Evolutionary conservation across 2,797 vertebrate genomes (phyloP).

Genomic region (Microctenopoma stevenorrisi): DNA sequence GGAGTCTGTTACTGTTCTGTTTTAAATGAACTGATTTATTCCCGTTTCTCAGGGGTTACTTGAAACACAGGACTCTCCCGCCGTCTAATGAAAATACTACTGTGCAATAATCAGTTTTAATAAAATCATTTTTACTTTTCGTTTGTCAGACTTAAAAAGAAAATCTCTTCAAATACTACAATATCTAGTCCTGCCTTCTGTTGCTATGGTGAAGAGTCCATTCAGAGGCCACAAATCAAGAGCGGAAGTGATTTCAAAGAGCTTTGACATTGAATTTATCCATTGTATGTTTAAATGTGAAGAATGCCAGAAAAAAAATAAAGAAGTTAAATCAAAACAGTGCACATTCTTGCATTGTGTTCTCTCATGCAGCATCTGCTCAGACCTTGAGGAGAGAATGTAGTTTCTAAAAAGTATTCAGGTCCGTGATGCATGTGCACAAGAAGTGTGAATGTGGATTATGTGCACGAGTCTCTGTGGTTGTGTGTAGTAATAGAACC

Average conservation of each 20-base stretch:
- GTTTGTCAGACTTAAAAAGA: neutral
- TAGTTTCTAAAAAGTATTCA: constrained; percentile 28
- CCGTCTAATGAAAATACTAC: no score
- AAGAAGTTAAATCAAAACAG: constrained; percentile 6
- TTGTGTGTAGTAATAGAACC: constrained; percentile 26
- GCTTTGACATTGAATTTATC: neutral
- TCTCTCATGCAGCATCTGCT: neutral
- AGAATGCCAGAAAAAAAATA: neutral
- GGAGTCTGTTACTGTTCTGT: no score
- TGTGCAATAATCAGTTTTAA: no score
- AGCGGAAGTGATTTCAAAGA: neutral
- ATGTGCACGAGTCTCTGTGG: constrained; percentile 6
- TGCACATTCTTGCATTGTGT: constrained; percentile 1
- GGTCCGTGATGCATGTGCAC: constrained; percentile 27
- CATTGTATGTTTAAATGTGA: neutral
- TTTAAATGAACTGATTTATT: no score
- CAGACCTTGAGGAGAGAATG: constrained; percentile 25
- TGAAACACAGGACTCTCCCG: no score
- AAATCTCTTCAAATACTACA: neutral
- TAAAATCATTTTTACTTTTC: no score
- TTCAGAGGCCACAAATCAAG: neutral
- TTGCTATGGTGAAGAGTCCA: neutral
- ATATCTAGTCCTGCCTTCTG: neutral
- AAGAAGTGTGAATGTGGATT: constrained; percentile 14
- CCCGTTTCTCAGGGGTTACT: no score